Conservation (phyloP, 2,113 vertebrate species). For the Poecile atricapillus region DNA sequence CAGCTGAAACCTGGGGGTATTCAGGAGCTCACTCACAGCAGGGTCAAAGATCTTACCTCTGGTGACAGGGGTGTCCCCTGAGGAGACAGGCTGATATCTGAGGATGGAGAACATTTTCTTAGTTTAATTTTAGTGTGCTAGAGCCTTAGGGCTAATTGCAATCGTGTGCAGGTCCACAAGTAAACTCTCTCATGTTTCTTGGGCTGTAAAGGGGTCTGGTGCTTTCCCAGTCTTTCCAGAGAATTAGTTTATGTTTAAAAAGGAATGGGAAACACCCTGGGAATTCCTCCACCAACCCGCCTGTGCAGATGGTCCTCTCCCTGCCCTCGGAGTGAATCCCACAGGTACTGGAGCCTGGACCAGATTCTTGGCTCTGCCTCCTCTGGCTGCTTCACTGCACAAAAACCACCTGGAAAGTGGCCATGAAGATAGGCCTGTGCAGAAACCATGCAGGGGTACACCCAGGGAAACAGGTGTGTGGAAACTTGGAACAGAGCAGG, state of each 20-base stretch:
- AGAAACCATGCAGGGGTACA: neutral
- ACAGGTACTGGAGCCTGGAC: neutral
- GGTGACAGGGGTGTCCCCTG: neutral
- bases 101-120: neutral
- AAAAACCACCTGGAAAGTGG: slow-evolving; percentile 53
- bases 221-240: slow-evolving; percentile 14
- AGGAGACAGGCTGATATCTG: neutral
- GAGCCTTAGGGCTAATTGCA: neutral
- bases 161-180: neutral
- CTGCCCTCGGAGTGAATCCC: slow-evolving; percentile 29
- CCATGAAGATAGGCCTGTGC: slow-evolving; percentile 34
- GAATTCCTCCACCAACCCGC: slow-evolving; percentile 49
- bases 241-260: slow-evolving; percentile 13
- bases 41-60: neutral
- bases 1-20: neutral
- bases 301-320: slow-evolving; percentile 58
- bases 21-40: neutral
- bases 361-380: slow-evolving; percentile 34
- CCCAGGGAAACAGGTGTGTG: neutral
- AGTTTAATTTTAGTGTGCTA: neutral
- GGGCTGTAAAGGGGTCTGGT: neutral
- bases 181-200: neutral
- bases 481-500: neutral
- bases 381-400: neutral
- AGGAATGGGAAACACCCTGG: slow-evolving; percentile 46